Evolutionary conservation across 1,140 invertebrate species (phyloP), one percentile per base, ranked within the genome.

Genomic region (Agraylea sexmaculata): DNA sequence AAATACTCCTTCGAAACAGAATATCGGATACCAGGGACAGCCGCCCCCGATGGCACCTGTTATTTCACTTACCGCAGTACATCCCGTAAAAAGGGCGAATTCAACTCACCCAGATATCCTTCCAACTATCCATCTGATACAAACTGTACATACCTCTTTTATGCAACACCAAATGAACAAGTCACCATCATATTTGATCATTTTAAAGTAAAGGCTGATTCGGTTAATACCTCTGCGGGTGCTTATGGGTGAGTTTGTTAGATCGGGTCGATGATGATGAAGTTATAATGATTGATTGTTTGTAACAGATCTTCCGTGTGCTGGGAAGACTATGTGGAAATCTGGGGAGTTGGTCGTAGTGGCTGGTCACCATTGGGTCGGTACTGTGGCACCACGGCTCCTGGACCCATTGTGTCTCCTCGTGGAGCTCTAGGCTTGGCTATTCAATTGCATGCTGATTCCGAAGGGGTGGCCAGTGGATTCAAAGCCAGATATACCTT

Each of bases 91-190:
- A 73, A 74, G 34, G 92, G 92, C 12, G 83, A 88, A 50, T 89
- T 96, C 58, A 96, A 96, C 62, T 94, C 90, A 12, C 93, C 93
- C 8, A 75, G 91, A 28, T 89, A 94, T 74, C 92, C 92, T 51
- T 83, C 84, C 54, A 92, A 91, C 66, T 96, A 96, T 72, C 90
- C 90, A 33, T 87, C 85, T 51, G 80, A 83, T 54, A 89, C 83
- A 19, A 87, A 87, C 66, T 97, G 93, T 70, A 87, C 83, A 29
- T 97, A 92, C 66, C 73, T 82, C 49, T 91, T 96, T 62, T 57
- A 80, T 45, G 80, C 83, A 33, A 80, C 78, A 42, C 78, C 81
- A 20, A 84, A 88, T 56, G 88, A 94, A 60, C 89, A 93, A 64
- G 85, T 93, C 50, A 84, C 82, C 34, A 71, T 95, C 39, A 83